Evolutionary conservation across 2,113 vertebrate species (phyloP).

Genomic region (Sinocyclocheilus maitianheensis): DNA sequence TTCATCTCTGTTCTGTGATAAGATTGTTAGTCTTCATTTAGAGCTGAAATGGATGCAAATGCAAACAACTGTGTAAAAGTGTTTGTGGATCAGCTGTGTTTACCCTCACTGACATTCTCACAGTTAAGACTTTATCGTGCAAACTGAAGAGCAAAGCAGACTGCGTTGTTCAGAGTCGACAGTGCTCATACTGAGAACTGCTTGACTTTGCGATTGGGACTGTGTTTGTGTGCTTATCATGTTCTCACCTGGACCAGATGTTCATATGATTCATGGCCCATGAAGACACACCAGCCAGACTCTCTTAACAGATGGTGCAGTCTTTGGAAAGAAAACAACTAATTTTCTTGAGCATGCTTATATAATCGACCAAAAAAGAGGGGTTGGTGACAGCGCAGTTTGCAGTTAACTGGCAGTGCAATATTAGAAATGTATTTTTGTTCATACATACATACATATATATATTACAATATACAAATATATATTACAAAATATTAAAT

Average conservation of each 20-base stretch:
- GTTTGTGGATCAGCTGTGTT: background rate
- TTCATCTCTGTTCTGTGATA: background rate
- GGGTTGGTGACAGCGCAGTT: background rate
- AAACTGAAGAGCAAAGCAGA: slow-evolving; percentile 14
- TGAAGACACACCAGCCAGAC: slow-evolving; percentile 30
- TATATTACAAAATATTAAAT: no score
- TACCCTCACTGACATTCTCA: slow-evolving; percentile 1
- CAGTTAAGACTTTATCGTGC: background rate
- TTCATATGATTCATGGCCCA: slow-evolving; percentile 41
- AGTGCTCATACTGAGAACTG: slow-evolving; percentile 22
- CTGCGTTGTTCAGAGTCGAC: background rate
- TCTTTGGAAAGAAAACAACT: slow-evolving; percentile 25
- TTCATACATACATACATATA: no score
- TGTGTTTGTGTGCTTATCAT: slow-evolving; percentile 20
- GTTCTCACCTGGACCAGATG: slow-evolving; percentile 48
- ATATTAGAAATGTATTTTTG: background rate
- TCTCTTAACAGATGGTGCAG: slow-evolving; percentile 38
- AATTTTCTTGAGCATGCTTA: background rate
- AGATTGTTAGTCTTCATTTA: background rate
- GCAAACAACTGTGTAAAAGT: background rate
- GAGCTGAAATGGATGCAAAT: background rate
- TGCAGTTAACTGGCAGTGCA: no score
- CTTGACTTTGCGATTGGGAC: background rate
- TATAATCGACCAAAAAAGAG: slow-evolving; percentile 5
- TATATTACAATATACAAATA: no score